These are phyloP conservation scores for Alouatta palliata DNA, from an alignment of 2,113 vertebrate genomes.

Conservation along the genomic window DNA sequence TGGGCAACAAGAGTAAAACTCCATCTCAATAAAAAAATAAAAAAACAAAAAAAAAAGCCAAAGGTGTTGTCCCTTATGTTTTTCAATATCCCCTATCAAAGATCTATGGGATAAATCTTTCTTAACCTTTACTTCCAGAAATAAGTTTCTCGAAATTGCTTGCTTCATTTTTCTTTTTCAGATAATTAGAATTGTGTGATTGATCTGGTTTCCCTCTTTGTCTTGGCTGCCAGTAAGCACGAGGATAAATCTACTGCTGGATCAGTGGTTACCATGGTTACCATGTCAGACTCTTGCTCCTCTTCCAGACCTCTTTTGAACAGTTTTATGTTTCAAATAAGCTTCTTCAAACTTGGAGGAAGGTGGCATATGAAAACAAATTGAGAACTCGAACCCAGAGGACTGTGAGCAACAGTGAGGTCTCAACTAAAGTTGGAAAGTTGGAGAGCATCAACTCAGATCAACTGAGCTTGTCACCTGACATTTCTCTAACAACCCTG, in stretches of 20 bases:
- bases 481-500: not conserved
- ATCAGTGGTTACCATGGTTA: not conserved
- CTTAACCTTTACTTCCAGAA: not conserved
- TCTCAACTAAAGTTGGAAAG: not conserved
- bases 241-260: not conserved
- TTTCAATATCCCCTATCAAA: not conserved
- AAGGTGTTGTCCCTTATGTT: not conserved
- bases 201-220: not conserved
- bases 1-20: too few species aligned
- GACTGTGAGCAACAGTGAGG: not conserved
- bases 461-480: too few species aligned
- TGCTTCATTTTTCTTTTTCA: not conserved
- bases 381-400: not conserved
- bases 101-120: not conserved
- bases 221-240: not conserved
- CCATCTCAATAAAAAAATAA: too few species aligned
- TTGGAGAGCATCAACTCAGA: rapidly evolving
- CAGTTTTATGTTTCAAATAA: not conserved
- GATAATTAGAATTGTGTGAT: not conserved
- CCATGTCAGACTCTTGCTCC: not conserved
- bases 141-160: not conserved
- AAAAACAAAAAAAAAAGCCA: not conserved
- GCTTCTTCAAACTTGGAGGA: not conserved
- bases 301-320: not conserved
- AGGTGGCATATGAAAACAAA: not conserved